Evolutionary conservation across 1,140 invertebrate species (phyloP).

Genomic region (Euwallacea fornicatus): DNA sequence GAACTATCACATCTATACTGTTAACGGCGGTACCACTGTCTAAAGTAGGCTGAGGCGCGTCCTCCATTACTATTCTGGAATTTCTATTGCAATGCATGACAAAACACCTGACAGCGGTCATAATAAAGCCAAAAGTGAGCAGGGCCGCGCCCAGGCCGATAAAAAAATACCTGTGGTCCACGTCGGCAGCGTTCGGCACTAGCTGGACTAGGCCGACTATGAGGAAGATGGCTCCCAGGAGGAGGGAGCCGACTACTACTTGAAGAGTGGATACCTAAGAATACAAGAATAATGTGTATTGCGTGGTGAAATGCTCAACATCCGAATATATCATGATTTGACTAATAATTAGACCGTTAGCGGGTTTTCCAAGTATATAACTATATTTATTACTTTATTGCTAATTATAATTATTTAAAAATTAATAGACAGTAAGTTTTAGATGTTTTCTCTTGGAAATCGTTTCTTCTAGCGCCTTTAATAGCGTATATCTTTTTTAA

Average conservation of each 20-base stretch:
- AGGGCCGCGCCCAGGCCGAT: conserved; percentile 66
- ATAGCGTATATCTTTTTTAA: too few species aligned
- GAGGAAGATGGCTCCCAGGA: conserved; percentile 74
- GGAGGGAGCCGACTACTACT: conserved; percentile 71
- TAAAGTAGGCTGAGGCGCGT: conserved; percentile 44
- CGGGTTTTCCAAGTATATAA: too few species aligned
- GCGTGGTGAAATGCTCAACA: too few species aligned
- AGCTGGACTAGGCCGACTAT: conserved; percentile 80
- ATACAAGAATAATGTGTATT: too few species aligned
- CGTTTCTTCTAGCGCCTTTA: too few species aligned
- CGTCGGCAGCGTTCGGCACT: conserved; percentile 76
- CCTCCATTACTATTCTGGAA: conserved; percentile 45
- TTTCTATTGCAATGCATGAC: conserved; percentile 50
- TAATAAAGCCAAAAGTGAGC: conserved; percentile 59
- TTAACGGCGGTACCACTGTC: conserved; percentile 43
- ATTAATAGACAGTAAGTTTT: too few species aligned
- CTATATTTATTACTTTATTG: too few species aligned
- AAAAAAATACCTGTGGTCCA: conserved; percentile 71
- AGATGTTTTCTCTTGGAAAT: too few species aligned
- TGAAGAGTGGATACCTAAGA: conserved; percentile 71
- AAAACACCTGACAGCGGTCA: conserved; percentile 55
- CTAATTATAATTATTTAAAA: too few species aligned
- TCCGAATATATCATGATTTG: too few species aligned
- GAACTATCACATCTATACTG: conserved; percentile 52
- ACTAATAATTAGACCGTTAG: too few species aligned